A percentile compares a stretch with the other conserved stretches of the same genome.
Conservation (phyloP, 2,888 invertebrate genomes). For the Brenthis hecate region DNA sequence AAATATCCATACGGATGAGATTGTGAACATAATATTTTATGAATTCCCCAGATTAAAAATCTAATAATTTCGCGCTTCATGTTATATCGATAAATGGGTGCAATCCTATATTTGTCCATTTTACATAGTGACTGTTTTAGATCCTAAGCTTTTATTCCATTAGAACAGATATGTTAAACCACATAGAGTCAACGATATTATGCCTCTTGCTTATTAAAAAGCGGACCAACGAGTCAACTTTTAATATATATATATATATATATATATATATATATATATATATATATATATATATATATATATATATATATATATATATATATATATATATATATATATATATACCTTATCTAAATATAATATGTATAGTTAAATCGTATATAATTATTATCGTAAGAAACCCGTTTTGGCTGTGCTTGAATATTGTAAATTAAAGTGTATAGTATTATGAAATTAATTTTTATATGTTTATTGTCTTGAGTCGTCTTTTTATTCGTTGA, state of each 20-base stretch:
- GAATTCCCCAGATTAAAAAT: background rate
- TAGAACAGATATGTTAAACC: constrained; percentile 29
- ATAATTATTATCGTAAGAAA: constrained; percentile 52
- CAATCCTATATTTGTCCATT: constrained; percentile 35
- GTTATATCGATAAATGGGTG: constrained; percentile 7
- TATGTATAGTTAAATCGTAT: constrained; percentile 53
- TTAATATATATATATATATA: constrained; percentile 63
- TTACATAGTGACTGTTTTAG: constrained; percentile 29
- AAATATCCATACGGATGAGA: no score
- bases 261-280: no score
- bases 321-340: no score
- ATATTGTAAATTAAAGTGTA: constrained; percentile 52
- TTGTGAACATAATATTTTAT: no score
- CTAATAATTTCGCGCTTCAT: background rate
- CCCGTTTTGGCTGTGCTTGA: constrained; percentile 76
- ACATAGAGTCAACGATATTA: constrained; percentile 38
- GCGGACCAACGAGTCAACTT: constrained; percentile 79
- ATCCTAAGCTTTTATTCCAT: constrained; percentile 37
- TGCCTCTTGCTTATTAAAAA: constrained; percentile 76
- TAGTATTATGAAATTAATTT: constrained; percentile 31
- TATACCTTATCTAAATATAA: constrained; percentile 63
- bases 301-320: no score
- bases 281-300: no score
- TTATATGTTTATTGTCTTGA: constrained; percentile 42
- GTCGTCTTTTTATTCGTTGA: constrained; percentile 25